Conservation (phyloP, 1,140 invertebrate genomes). For the Calycopis cecrops region DNA sequence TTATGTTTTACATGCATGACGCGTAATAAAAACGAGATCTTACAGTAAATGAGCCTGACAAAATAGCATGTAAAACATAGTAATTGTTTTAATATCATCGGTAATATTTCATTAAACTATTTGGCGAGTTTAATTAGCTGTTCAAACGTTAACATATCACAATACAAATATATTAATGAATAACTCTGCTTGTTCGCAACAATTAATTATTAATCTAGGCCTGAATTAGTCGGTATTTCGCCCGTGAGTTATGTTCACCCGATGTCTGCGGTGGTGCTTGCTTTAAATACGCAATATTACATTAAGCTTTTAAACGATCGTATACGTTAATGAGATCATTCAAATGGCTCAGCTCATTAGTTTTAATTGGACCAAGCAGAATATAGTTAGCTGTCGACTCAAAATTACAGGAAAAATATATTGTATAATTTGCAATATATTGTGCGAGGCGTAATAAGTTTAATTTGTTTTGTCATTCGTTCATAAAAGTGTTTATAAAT, state of each 20-base stretch:
- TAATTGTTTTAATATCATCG: too few species aligned
- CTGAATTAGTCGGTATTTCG: slow-evolving; percentile 1
- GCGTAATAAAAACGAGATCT: too few species aligned
- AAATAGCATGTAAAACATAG: too few species aligned
- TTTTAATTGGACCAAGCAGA: slow-evolving; percentile 1
- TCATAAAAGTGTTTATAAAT: too few species aligned
- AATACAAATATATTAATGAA: slow-evolving; percentile 18
- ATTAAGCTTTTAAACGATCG: slow-evolving; percentile 23
- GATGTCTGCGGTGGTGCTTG: slow-evolving; percentile 14
- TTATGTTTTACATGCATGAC: too few species aligned
- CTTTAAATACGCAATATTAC: slow-evolving; percentile 13
- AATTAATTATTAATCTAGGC: slow-evolving; percentile 15
- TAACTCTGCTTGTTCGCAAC: slow-evolving; percentile 16
- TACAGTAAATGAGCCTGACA: too few species aligned
- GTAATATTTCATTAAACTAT: not conserved
- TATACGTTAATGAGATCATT: slow-evolving; percentile 11
- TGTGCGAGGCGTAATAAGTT: too few species aligned
- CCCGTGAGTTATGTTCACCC: slow-evolving; percentile 11
- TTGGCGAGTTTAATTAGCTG: slow-evolving; percentile 16
- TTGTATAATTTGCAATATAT: too few species aligned
- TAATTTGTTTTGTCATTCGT: too few species aligned
- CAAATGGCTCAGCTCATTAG: slow-evolving; percentile 15
- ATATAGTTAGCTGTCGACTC: too few species aligned
- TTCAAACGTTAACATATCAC: slow-evolving; percentile 15
- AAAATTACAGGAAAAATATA: too few species aligned